Percentiles rank a stretch among this genome's conserved stretches.
These are phyloP conservation scores for Alectura lathami DNA, from an alignment of 2,113 vertebrate genomes.

Conservation along the genomic window DNA sequence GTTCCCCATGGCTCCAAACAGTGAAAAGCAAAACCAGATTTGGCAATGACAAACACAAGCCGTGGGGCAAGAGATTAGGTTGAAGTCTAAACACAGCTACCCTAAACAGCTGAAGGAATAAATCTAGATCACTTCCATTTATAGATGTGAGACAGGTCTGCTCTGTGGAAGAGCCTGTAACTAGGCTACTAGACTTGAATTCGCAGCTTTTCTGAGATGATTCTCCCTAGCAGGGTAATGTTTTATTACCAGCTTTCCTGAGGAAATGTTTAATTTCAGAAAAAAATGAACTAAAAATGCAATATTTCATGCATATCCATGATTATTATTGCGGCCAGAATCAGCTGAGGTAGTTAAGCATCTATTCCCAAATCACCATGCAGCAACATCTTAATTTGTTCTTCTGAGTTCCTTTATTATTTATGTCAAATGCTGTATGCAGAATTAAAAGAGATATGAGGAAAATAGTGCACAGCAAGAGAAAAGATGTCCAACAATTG, in stretches of 20 bases:
- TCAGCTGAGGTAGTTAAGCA: background rate
- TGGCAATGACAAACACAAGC: background rate
- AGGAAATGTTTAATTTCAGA: background rate
- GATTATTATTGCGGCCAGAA: background rate
- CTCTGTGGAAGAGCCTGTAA: slow-evolving; percentile 14
- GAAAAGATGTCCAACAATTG: background rate
- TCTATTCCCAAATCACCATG: background rate
- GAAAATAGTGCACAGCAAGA: background rate
- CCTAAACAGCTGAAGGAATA: background rate
- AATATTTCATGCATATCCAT: background rate
- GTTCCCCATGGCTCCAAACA: background rate
- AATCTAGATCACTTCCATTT: slow-evolving; percentile 13
- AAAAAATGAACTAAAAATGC: background rate
- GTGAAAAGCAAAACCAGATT: background rate
- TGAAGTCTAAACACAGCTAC: slow-evolving; percentile 15
- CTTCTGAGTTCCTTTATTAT: background rate
- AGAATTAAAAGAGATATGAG: background rate
- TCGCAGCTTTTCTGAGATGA: background rate
- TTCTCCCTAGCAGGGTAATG: background rate
- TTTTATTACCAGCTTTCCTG: background rate
- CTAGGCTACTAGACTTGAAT: background rate
- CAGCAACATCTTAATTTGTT: background rate
- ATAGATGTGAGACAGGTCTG: background rate
- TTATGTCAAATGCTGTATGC: background rate
- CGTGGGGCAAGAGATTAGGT: background rate